phyloP scores from a whole-genome alignment of 2,797 vertebrate species.

The Nyctibius grandis region DNA sequence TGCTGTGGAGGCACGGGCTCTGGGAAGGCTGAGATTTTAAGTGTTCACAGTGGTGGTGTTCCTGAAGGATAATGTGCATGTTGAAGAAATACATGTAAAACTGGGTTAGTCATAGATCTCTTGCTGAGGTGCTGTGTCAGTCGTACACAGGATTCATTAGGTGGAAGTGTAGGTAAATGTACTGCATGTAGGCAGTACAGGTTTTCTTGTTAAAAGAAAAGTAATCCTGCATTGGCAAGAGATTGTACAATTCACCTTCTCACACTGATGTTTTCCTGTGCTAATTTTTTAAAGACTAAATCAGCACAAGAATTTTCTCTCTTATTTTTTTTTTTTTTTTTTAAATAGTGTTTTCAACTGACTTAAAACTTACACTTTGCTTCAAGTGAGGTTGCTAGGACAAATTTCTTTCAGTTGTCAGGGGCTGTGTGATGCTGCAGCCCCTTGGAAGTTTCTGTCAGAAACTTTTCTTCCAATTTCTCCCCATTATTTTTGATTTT shows the following conservation, averaged over 20 bases:
- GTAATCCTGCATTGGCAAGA: neutral
- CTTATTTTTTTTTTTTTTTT: neutral
- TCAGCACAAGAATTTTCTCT: neutral
- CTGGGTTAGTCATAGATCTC: slow-evolving; percentile 40
- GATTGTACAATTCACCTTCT: neutral
- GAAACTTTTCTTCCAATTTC: neutral
- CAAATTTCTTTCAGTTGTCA: neutral
- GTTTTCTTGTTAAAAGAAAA: neutral
- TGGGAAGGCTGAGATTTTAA: neutral
- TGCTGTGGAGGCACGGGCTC: accelerated
- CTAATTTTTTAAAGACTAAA: neutral
- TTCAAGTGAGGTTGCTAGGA: neutral
- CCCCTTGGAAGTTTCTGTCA: neutral
- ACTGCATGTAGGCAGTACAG: neutral
- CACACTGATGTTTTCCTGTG: neutral
- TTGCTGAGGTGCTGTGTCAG: slow-evolving; percentile 26
- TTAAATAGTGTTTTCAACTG: neutral
- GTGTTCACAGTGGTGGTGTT: accelerated
- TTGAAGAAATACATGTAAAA: neutral
- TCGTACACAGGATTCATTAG: neutral
- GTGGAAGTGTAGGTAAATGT: neutral
- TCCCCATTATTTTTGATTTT: neutral
- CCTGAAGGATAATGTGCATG: neutral
- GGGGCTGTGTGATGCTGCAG: neutral
- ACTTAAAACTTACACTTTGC: neutral